Conservation (phyloP, 2,888 invertebrate species). For the Caenorhabditis sp. region DNA sequence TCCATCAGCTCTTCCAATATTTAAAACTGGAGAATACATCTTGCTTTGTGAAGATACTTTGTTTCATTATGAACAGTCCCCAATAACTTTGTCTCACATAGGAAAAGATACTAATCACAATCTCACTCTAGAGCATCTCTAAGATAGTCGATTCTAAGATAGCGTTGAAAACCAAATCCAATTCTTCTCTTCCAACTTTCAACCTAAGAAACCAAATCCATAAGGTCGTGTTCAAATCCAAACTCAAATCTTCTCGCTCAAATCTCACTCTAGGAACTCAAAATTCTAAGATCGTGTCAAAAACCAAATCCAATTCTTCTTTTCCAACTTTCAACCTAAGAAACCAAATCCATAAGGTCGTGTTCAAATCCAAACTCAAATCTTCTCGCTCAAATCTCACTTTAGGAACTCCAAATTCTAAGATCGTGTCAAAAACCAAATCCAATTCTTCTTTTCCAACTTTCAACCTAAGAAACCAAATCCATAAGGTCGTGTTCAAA, state of each 20-base stretch:
- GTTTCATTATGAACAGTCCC: no score
- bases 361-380: neutral
- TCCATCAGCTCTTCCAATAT: no score
- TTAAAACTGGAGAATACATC: no score
- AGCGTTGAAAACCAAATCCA: neutral
- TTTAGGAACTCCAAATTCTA: neutral
- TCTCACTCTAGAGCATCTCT: neutral
- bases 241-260: neutral
- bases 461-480: neutral
- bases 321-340: neutral
- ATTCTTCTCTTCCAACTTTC: neutral
- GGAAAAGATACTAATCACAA: no score
- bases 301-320: neutral
- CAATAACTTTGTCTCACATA: no score
- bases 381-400: neutral
- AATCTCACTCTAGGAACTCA: neutral
- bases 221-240: neutral
- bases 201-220: neutral
- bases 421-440: neutral
- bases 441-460: neutral
- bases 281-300: constrained; percentile 7
- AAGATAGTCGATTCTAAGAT: neutral
- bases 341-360: neutral
- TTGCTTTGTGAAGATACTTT: no score
- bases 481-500: neutral